phyloP scores from a whole-genome alignment of 2,113 vertebrate species.

The Prietella phreatophila region DNA sequence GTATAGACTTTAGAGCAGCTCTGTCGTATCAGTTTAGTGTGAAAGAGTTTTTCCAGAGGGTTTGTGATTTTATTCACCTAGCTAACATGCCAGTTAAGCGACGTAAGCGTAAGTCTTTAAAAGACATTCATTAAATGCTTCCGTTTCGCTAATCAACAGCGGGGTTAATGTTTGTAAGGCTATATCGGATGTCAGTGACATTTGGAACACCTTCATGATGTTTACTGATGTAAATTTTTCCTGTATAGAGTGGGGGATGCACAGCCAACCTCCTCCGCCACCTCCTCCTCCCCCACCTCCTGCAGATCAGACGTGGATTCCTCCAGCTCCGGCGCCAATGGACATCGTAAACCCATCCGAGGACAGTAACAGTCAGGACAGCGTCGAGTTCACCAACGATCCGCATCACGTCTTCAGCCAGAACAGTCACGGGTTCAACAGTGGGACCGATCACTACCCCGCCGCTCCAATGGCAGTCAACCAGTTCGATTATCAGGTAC shows the following conservation, averaged over 20 bases:
- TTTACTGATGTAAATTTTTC: neutral
- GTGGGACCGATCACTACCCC: conserved; percentile 95
- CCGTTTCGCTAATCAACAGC: neutral
- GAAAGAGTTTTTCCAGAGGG: neutral
- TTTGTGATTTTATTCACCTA: neutral
- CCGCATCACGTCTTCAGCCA: conserved; percentile 92
- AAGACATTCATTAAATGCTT: neutral
- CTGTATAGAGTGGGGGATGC: conserved; percentile 91
- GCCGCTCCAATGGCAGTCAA: conserved; percentile 90
- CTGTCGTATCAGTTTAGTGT: neutral
- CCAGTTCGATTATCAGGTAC: conserved; percentile 99
- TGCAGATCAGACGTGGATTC: conserved; percentile 92
- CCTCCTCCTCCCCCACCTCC: conserved; percentile 85
- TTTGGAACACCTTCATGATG: no score
- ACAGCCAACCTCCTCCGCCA: conserved; percentile 83
- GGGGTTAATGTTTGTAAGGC: neutral
- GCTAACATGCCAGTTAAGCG: neutral
- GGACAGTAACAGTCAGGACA: conserved; percentile 99
- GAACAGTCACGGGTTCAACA: conserved; percentile 98
- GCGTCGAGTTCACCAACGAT: conserved; percentile 90
- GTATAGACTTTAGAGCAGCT: neutral
- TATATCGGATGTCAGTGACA: neutral
- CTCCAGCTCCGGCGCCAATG: conserved; percentile 90
- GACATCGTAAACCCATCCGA: conserved; percentile 93
- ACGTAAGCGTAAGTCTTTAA: neutral